phyloP scores from a whole-genome alignment of 2,888 invertebrate species.

The Myathropa florea region DNA sequence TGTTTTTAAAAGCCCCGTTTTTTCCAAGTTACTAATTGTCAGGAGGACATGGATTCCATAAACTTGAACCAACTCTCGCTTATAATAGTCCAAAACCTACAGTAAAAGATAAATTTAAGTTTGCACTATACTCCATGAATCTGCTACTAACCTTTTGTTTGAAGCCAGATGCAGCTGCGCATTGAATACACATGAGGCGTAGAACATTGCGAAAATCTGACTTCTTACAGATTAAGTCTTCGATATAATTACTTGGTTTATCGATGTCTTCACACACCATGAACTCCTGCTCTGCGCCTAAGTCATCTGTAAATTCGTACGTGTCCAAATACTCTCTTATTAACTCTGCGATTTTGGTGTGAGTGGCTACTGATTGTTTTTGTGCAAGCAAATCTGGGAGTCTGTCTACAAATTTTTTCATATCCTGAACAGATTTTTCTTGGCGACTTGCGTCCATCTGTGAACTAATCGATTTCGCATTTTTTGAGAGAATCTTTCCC shows the following conservation, averaged over 20 bases:
- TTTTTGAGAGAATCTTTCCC: conserved; percentile 91
- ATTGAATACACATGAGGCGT: conserved; percentile 95
- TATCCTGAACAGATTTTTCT: conserved; percentile 95
- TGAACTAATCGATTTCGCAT: conserved; percentile 91
- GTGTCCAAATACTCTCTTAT: conserved; percentile 91
- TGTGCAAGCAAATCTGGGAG: conserved; percentile 93
- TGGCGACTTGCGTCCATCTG: conserved; percentile 92
- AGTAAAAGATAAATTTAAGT: conserved; percentile 72
- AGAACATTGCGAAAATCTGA: conserved; percentile 91
- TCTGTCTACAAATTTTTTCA: conserved; percentile 94
- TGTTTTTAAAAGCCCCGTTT: conserved; percentile 88
- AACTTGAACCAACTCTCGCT: conserved; percentile 88
- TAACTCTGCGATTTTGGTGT: conserved; percentile 96
- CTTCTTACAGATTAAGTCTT: conserved; percentile 94
- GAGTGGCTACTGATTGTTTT: conserved; percentile 92
- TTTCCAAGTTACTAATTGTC: conserved; percentile 92
- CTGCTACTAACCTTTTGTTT: conserved; percentile 87
- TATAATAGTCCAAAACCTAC: conserved; percentile 84
- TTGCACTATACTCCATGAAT: not conserved
- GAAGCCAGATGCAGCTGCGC: conserved; percentile 94
- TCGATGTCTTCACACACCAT: conserved; percentile 95
- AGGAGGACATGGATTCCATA: conserved; percentile 93
- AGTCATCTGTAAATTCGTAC: conserved; percentile 88
- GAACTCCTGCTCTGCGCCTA: conserved; percentile 95
- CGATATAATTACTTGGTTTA: conserved; percentile 92